A percentile compares a stretch with the other conserved stretches of the same genome.
These are phyloP conservation scores for Hyles euphorbiae DNA, from an alignment of 1,140 invertebrate genomes.

Conservation along the genomic window DNA sequence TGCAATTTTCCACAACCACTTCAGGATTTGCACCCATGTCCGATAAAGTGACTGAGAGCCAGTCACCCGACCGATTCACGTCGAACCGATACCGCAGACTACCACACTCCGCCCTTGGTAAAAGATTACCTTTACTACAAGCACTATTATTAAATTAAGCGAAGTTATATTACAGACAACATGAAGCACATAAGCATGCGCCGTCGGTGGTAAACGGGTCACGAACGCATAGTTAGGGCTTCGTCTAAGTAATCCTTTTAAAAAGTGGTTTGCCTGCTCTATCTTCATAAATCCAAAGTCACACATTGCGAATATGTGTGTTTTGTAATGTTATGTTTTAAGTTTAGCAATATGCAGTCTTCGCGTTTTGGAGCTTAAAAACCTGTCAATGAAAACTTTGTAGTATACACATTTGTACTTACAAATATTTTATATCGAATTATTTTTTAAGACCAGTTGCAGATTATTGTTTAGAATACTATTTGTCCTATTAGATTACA, in stretches of 20 bases:
- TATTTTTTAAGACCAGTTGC: too few species aligned
- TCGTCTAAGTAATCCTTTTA: constrained; percentile 67
- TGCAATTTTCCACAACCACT: constrained; percentile 54
- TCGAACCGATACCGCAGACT: constrained; percentile 46
- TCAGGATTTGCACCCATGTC: constrained; percentile 60
- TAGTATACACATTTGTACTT: too few species aligned
- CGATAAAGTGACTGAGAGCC: constrained; percentile 22
- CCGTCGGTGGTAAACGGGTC: constrained; percentile 60
- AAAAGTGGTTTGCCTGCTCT: constrained; percentile 36
- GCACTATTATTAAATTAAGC: constrained; percentile 76
- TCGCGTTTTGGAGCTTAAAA: too few species aligned
- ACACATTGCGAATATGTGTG: too few species aligned
- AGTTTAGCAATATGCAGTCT: too few species aligned
- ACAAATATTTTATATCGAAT: too few species aligned
- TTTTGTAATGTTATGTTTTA: too few species aligned
- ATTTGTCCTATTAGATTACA: too few species aligned
- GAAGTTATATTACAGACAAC: constrained; percentile 62
- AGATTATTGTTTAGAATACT: too few species aligned
- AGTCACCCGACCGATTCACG: constrained; percentile 37
- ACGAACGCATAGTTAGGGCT: constrained; percentile 68
- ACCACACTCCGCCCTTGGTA: constrained; percentile 63
- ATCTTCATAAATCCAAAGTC: constrained; percentile 13
- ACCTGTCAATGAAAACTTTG: too few species aligned
- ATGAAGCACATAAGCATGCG: constrained; percentile 64
- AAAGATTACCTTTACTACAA: constrained; percentile 68